phyloP scores from a whole-genome alignment of 2,113 vertebrate species.

The Aythya baeri region DNA sequence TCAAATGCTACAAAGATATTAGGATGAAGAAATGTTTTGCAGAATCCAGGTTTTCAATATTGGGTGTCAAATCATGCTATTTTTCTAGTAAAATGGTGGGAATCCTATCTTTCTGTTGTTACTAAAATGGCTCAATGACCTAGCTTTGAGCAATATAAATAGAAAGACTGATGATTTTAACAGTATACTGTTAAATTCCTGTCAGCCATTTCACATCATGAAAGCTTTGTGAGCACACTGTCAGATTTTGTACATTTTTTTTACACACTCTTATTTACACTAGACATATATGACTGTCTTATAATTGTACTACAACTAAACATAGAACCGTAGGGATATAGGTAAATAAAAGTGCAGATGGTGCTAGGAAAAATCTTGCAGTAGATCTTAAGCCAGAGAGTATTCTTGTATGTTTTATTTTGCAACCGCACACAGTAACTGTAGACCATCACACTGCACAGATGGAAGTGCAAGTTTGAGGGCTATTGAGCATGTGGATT shows the following conservation, averaged over 20 bases:
- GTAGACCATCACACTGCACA: constrained; percentile 71
- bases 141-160: background rate
- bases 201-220: background rate
- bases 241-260: background rate
- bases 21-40: background rate
- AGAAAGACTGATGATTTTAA: background rate
- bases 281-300: background rate
- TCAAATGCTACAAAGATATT: constrained; percentile 4
- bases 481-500: constrained; percentile 79
- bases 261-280: constrained; percentile 8
- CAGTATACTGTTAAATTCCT: background rate
- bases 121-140: background rate
- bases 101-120: background rate
- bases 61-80: background rate
- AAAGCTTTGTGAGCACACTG: background rate
- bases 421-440: constrained; percentile 54
- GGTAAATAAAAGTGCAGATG: constrained; percentile 53
- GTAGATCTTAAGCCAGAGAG: constrained; percentile 60
- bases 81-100: background rate
- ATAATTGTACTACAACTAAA: background rate
- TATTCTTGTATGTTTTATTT: constrained; percentile 50
- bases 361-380: constrained; percentile 23
- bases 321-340: constrained; percentile 7
- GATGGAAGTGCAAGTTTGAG: constrained; percentile 79
- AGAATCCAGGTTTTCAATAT: background rate